phyloP scores from a whole-genome alignment of 2,113 vertebrate genomes.

The Elachura formosa region DNA sequence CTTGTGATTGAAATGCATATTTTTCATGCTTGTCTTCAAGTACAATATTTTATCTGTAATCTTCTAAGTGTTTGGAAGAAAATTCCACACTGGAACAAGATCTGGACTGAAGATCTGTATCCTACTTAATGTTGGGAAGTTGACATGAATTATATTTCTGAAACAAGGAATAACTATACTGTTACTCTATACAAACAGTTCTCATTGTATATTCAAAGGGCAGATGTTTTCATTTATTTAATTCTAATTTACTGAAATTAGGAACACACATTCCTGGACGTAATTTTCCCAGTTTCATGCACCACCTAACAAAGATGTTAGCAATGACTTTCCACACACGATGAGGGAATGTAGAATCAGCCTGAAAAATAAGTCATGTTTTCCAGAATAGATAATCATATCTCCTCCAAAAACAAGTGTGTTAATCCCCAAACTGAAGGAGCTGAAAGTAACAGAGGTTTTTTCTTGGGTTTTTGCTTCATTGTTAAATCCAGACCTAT shows the following conservation, averaged over 20 bases:
- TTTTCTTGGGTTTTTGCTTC: rapidly evolving
- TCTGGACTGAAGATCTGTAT: not conserved
- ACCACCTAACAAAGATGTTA: not conserved
- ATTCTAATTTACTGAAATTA: not conserved
- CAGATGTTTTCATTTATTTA: not conserved
- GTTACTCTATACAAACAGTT: not conserved
- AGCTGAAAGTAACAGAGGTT: not conserved
- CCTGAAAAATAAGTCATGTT: not conserved
- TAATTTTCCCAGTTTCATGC: not conserved
- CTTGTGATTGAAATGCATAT: not conserved
- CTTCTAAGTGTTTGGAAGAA: not conserved
- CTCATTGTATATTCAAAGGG: not conserved
- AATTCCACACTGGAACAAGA: not conserved
- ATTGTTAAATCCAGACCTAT: not conserved
- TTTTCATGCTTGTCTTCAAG: not conserved
- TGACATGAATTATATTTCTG: not conserved
- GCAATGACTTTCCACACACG: not conserved
- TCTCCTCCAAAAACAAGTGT: not conserved
- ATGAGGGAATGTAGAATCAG: not conserved
- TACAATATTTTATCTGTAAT: not conserved
- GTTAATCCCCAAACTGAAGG: not conserved
- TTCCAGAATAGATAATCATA: not conserved
- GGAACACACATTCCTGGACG: not conserved
- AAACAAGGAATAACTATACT: not conserved
- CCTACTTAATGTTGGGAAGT: not conserved